Evolutionary conservation across 2,888 invertebrate species (phyloP), one percentile per base, ranked within the genome.

Genomic region (Tricholauxania praeusta): DNA sequence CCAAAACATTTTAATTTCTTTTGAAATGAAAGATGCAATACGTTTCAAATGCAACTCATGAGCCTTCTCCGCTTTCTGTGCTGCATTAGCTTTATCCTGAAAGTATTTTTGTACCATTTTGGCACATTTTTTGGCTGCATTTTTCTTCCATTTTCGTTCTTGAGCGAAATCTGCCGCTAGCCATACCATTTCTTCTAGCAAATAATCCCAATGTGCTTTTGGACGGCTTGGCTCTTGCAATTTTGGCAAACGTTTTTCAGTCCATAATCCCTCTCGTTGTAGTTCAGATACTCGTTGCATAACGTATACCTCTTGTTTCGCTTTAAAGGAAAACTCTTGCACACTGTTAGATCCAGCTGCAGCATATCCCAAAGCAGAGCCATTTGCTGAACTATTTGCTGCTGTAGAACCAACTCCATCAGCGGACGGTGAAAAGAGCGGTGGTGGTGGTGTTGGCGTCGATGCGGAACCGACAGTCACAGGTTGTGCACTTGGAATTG

Each of bases 151-250:
- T 87, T 97, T 98, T 76, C 98, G 91, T 88, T 99, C 99, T 87
- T 97, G 96, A 47, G 95, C 95, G 88, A 99, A 99, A 89, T 99
- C 99, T 53, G 96, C 95, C 52, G 98, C 96, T 79, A 99, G 90
- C 99, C 99, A 99, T 53, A 94, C 94, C 97, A 98, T 98, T 89
- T 99, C 99, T 88, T 99, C 99, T 57, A 99, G 89, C 77, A 99
- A 89, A 88, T 97, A 99, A 88, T 99, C 99, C 98, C 99, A 99
- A 88, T 99, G 99, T 47, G 96, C 94, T 89, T 98, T 99, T 69
- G 92, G 90, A 77, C 98, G 90, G 75, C 93, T 91, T 79, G 97
- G 96, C 88, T 97, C 97, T 85, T 95, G 93, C 77, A 96, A 92
- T 89, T 97, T 97, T 70, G 97, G 97, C 85, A 98, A 89, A 72